Base-by-base conservation (phyloP, 2,797 vertebrate genomes). In the Pseudochirops corinnae region DNA sequence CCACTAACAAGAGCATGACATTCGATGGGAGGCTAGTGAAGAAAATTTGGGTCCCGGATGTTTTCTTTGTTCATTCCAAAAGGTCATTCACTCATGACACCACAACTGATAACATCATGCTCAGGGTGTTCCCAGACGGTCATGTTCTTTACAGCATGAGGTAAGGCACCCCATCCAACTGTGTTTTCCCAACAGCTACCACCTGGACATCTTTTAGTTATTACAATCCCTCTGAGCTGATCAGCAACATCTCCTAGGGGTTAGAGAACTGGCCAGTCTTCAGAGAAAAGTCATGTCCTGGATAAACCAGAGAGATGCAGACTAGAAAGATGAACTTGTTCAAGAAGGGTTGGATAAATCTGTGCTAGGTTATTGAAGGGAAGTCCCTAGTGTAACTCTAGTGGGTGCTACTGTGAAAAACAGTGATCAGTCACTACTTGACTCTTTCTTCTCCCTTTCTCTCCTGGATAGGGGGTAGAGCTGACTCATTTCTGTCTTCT, bases 11-110 rank as follows among this genome's bases (percentile, higher is more conserved):
- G 97, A 99, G 99, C 98, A 99, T 99, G 99, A 99, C 99, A 3
- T 99, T 99, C 0, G 99, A 99, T 0, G 99, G 99, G 1, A 99
- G 99, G 28, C 98, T 99, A 92, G 99, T 99, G 95, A 99, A 99
- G 98, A 99, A 99, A 98, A 99, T 99, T 98, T 99, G 99, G 99
- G 99, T 99, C n/a, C 99, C 99, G 0, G 99, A 99, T 0, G 99
- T 99, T 95, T 99, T 99, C 98, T 99, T 99, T 0, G 99, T 99
- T 96, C 99, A 99, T 98, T 99, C 99, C 39, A 99, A 99, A 98
- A 99, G 99, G 94, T 99, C 99, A 1, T 99, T 99, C 97, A 99
- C 99, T 97, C 99, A 99, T 0, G 99, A 99, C 95, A 99, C 99
- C 91, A 99, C 99, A 97, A 99, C 99, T 0, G 99, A 99, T 91